These are phyloP conservation scores for Parascotia fuliginaria DNA, from an alignment of 2,888 invertebrate genomes.

Conservation along the genomic window DNA sequence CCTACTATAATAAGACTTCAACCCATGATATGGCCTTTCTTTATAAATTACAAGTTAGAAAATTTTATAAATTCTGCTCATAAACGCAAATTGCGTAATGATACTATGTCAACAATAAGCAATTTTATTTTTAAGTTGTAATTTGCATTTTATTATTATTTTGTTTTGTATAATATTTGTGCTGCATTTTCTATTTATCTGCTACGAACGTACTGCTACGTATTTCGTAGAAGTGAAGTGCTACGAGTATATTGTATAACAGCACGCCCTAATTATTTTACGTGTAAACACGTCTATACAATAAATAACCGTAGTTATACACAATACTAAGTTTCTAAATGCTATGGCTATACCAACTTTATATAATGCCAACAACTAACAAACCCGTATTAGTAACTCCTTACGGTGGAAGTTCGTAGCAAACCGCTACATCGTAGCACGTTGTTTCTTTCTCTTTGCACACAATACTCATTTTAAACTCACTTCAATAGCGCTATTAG, in stretches of 20 bases:
- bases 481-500: slow-evolving; percentile 13
- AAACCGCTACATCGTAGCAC: slow-evolving; percentile 42
- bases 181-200: no score
- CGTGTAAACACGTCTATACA: background rate
- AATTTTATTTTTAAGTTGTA: no score
- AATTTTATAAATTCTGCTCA: background rate
- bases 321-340: slow-evolving; percentile 26
- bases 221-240: background rate
- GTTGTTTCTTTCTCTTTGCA: slow-evolving; percentile 11
- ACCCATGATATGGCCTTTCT: background rate
- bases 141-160: no score
- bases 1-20: background rate
- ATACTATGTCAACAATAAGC: no score
- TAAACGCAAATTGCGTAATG: background rate
- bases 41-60: background rate
- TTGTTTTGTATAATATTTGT: no score
- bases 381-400: slow-evolving; percentile 46
- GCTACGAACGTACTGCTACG: background rate
- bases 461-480: slow-evolving; percentile 31
- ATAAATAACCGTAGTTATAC: slow-evolving; percentile 25
- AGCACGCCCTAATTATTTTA: background rate
- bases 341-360: slow-evolving; percentile 35
- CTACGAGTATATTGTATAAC: background rate
- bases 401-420: slow-evolving; percentile 38
- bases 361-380: slow-evolving; percentile 40